Evolutionary conservation across 2,888 invertebrate genomes (phyloP), one percentile per base, ranked within the genome.

Genomic region (Cancer borealis): DNA sequence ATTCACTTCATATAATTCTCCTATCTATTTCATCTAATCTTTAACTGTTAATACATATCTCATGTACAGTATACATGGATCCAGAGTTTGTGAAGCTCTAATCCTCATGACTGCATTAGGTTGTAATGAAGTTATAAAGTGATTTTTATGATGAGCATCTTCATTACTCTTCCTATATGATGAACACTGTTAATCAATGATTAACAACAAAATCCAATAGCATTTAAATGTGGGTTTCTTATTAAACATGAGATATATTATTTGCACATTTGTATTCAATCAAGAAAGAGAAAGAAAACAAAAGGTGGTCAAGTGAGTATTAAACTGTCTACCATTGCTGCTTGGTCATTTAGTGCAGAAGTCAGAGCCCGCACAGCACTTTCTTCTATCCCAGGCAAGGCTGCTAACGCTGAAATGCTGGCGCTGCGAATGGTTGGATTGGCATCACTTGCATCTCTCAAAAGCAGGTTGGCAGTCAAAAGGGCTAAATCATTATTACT

Each of bases 391-490:
- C 92, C 93, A 21, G 95, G 95, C 87, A 95, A 66, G n/a, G 93
- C 92, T 14, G 95, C 94, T 45, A 95, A 92, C 17, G 95, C 94
- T 54, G 89, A 92, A 14, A 95, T 91, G 79, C 94, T 94, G 39
- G 92, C 92, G 88, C 94, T 93, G 8, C 95, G 91, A 12, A 95
- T 92, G 45, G 92, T 93, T n/a, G 95, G 95, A 84, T 95, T 95
- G 46, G 95, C 93, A 93, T 95, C 95, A 30, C 92, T 93, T 39
- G 95, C 93, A 94, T 95, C 95, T n/a, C 94, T 95, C 30, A 95
- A 79, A 21, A 95, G 94, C 73, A 95, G 88, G 87, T 95, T 95
- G 39, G 95, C 94, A 47, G 95, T 94, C 84, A 95, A 84, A 14
- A 95, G 94, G 30, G 95, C 93, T 49, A 95, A 84, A 54, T 95